Base-by-base conservation (phyloP, 2,113 vertebrate species). In the Calonectris borealis region DNA sequence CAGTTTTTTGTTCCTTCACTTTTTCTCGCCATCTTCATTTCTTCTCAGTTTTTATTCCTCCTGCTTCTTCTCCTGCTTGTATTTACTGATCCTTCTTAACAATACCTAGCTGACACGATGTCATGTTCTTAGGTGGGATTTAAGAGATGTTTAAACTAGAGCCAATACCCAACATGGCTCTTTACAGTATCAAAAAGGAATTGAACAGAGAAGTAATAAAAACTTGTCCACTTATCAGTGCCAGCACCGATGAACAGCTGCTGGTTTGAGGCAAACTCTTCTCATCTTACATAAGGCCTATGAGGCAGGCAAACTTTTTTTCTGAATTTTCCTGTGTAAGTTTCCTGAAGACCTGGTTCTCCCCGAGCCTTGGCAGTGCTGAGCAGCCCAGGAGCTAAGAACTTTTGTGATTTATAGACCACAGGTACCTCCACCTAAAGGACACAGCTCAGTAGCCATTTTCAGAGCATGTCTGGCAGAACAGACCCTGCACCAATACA, bases 311-410 rank as follows among this genome's bases (percentile, higher is more conserved):
- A 65, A 72, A 48, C 13, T 24, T 11, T 54, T 83, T 55, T 58
- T 17, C 38, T 48, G 54, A 80, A 16, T 72, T 68, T 76, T 87
- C 18, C 26, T 24, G 5, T 0, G 0, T 5, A 26, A 22, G 1
- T 62, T 75, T 40, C 46, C 24, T 48, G 42, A 31, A 52, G 70
- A 25, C 31, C 20, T 61, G 24, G 3, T 40, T 29, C 14, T 80
- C 32, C 72, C 26, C 31, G 9, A 32, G 6, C 26, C 11, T 21
- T 57, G 49, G 49, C 26, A 83, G 16, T 9, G 24, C 31, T n/a
- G 54, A 61, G 34, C 26, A 90, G 34, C 57, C 21, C 44, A 13
- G 31, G 15, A 76, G 26, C 13, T 19, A 25, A 76, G 42, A 18
- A 27, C 8, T 27, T 27, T 6, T 40, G 19, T 49, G 34, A 42